Base-by-base conservation (phyloP, 1,140 invertebrate genomes). In the Aporrectodea caliginosa region DNA sequence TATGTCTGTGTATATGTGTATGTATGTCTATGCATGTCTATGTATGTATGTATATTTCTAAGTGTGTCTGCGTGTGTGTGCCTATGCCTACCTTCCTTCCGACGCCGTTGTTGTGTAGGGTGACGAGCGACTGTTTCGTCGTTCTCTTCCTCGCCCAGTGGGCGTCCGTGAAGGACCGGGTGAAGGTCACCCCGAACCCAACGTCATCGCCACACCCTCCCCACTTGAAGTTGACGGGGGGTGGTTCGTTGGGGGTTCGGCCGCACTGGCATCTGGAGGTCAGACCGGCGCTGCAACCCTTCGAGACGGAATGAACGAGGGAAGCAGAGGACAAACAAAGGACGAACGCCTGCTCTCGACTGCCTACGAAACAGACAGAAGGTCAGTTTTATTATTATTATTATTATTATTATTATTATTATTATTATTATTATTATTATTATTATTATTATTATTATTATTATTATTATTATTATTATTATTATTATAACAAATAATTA, bases 301-400 rank as follows among this genome's bases (percentile, higher is more conserved):
- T 88, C 0, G 93, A 91, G n/a, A 93, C 88, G 0, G 91, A 90
- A 84, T 93, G 92, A 1, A 91, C 91, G 73, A 94, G 86, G 1
- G 93, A 92, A 0, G 93, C 93, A 0, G 93, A 91, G 0, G 91
- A 90, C 14, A 94, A 85, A 0, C 93, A 92, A 82, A 93, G 90
- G 43, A 94, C 89, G 76, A 93, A 93, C 0, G 93, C 93, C 69
- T 93, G 93, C 87, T 94, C 93, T 83, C 92, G 90, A 70, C 92
- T 93, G 43, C 92, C 92, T 93, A 84, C 35, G 83, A 81, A 77
- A 78, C n/a, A n/a, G n/a, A n/a, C n/a, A n/a, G n/a, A n/a, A n/a
- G n/a, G n/a, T n/a, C n/a, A n/a, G n/a, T 16, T 73, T 73, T 27
- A 74, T n/a, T 30, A 32, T 2, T 6, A 32, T n/a, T n/a, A n/a